Percentiles rank a stretch among this genome's conserved stretches.
Conservation (phyloP, 1,140 invertebrate genomes). For the Caenorhabditis inopinata region DNA sequence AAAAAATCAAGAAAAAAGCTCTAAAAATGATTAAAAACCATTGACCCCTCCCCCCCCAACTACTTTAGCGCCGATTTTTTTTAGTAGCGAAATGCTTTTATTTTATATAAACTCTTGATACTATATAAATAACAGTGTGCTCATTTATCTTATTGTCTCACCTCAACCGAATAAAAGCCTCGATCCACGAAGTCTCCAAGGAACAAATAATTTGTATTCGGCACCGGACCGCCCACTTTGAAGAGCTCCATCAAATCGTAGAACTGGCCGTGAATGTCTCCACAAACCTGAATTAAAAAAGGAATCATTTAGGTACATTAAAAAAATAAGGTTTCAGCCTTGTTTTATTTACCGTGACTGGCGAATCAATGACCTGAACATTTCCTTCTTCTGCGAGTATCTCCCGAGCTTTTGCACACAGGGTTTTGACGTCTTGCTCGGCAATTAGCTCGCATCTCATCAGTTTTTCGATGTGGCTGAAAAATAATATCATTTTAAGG, state of each 20-base stretch:
- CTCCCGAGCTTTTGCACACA: conserved; percentile 97
- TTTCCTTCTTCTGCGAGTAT: conserved; percentile 99
- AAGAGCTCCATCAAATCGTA: conserved; percentile 93
- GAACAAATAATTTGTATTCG: conserved; percentile 97
- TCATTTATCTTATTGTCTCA: not conserved
- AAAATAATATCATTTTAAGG: not conserved
- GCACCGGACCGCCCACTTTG: conserved; percentile 84
- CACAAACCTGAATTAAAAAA: conserved; percentile 78
- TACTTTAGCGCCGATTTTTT: not conserved
- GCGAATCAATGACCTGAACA: conserved; percentile 97
- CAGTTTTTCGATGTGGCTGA: conserved; percentile 89
- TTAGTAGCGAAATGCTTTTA: not conserved
- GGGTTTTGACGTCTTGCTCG: conserved; percentile 94
- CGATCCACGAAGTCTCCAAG: conserved; percentile 96
- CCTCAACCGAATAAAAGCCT: conserved; percentile 90
- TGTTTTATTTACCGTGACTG: conserved; percentile 79
- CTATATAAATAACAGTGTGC: too few relatives aligned
- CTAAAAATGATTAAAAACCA: too few relatives aligned
- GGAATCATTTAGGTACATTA: not conserved
- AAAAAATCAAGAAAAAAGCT: too few relatives aligned
- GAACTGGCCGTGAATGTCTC: conserved; percentile 99
- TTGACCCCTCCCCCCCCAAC: too few relatives aligned
- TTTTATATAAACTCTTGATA: too few relatives aligned
- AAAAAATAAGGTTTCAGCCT: not conserved
- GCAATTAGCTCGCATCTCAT: conserved; percentile 97